phyloP scores from a whole-genome alignment of 2,888 invertebrate species.

The Pyrrhia umbra region DNA sequence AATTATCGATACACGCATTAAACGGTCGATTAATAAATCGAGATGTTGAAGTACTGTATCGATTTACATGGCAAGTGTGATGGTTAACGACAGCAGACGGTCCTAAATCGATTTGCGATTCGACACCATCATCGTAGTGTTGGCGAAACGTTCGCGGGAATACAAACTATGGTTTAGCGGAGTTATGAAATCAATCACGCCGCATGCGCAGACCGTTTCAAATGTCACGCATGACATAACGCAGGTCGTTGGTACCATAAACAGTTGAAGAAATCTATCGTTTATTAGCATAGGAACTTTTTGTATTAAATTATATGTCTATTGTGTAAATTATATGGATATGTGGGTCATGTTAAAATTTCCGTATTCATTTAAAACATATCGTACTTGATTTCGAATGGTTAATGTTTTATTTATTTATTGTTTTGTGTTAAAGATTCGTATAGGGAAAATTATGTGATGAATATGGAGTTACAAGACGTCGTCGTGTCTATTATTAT shows the following conservation, averaged over 20 bases:
- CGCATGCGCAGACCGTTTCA: slow-evolving; percentile 62
- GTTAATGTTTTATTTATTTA: not conserved
- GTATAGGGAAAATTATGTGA: not conserved
- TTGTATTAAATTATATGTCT: slow-evolving; percentile 3
- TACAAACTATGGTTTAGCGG: slow-evolving; percentile 72
- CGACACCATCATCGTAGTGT: slow-evolving; percentile 60
- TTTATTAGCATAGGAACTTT: slow-evolving; percentile 38
- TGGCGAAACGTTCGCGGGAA: slow-evolving; percentile 65
- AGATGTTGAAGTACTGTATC: slow-evolving; percentile 35
- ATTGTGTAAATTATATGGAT: too few species aligned
- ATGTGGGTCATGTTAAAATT: slow-evolving; percentile 2
- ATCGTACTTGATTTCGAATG: not conserved
- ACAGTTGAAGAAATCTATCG: slow-evolving; percentile 55
- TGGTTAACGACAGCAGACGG: slow-evolving; percentile 35
- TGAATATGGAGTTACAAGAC: slow-evolving; percentile 10
- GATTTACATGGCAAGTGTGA: slow-evolving; percentile 45
- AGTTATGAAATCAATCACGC: slow-evolving; percentile 76
- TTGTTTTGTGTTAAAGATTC: not conserved
- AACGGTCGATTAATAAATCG: slow-evolving; percentile 21
- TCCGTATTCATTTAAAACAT: not conserved
- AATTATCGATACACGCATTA: slow-evolving; percentile 17
- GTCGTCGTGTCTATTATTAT: slow-evolving; percentile 21
- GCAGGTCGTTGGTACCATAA: slow-evolving; percentile 60
- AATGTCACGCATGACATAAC: slow-evolving; percentile 74
- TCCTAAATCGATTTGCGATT: slow-evolving; percentile 72